phyloP scores from a whole-genome alignment of 2,113 vertebrate genomes.

The Zootoca vivipara region DNA sequence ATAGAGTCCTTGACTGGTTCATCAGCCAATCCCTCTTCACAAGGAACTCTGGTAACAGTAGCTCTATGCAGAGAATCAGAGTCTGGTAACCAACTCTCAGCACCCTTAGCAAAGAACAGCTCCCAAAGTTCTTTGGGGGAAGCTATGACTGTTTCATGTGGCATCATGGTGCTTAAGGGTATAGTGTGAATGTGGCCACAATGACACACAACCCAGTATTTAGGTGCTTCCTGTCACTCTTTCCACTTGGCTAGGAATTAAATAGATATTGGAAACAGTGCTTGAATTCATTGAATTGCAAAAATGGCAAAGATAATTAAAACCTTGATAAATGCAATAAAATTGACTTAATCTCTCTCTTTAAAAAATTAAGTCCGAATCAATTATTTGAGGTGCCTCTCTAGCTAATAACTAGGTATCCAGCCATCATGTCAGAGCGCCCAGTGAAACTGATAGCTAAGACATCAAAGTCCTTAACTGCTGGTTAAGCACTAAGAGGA shows the following conservation, averaged over 20 bases:
- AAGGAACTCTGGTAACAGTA: too few species aligned
- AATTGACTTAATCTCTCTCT: neutral
- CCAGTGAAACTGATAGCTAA: neutral
- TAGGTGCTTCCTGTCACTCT: neutral
- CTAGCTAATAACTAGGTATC: neutral
- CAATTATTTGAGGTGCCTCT: neutral
- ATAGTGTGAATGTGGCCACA: neutral
- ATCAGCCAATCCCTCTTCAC: too few species aligned
- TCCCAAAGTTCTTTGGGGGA: too few species aligned
- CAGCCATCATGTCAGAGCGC: neutral
- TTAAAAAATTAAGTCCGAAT: neutral
- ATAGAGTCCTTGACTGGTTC: neutral
- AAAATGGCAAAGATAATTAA: neutral
- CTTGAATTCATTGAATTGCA: neutral
- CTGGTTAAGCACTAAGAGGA: constrained; percentile 10
- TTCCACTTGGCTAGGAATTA: neutral
- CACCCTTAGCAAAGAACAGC: too few species aligned
- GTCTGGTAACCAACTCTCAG: too few species aligned
- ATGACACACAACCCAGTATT: neutral
- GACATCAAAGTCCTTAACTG: neutral
- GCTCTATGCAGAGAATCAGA: too few species aligned
- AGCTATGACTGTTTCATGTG: too few species aligned
- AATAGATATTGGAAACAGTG: neutral
- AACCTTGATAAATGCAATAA: neutral
- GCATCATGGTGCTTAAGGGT: too few species aligned